Percentiles rank a stretch among this genome's conserved stretches.
Evolutionary conservation across 2,888 invertebrate species (phyloP).

Genomic region (Tipula confusa): DNA sequence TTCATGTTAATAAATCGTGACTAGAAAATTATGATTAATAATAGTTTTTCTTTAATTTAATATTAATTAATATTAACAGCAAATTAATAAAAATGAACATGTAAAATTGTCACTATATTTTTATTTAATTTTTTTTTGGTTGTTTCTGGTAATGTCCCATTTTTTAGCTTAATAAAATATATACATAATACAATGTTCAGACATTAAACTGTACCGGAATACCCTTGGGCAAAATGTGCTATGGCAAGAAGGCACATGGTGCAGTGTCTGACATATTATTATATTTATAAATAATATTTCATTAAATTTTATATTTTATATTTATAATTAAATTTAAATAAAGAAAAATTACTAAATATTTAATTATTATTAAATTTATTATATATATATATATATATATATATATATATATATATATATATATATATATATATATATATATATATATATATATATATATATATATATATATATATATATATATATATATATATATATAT

Average conservation of each 20-base stretch:
- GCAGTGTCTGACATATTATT: neutral
- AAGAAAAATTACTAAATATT: neutral
- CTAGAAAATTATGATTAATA: neutral
- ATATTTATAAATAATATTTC: neutral
- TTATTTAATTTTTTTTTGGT: neutral
- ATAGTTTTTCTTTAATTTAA: neutral
- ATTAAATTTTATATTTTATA: neutral
- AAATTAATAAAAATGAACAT: neutral
- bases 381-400: neutral
- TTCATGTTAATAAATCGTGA: neutral
- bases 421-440: conserved; percentile 25
- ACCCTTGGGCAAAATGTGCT: neutral
- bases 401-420: conserved; percentile 13
- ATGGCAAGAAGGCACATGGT: neutral
- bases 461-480: neutral
- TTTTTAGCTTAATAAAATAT: neutral
- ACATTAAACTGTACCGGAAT: neutral
- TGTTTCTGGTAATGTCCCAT: neutral
- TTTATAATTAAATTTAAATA: neutral
- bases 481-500: neutral
- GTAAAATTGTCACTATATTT: conserved; percentile 5
- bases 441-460: conserved; percentile 1
- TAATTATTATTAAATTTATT: neutral
- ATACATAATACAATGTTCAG: neutral
- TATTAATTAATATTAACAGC: neutral